Conservation (phyloP, 2,888 invertebrate genomes). For the Cylindroiulus punctatus region DNA sequence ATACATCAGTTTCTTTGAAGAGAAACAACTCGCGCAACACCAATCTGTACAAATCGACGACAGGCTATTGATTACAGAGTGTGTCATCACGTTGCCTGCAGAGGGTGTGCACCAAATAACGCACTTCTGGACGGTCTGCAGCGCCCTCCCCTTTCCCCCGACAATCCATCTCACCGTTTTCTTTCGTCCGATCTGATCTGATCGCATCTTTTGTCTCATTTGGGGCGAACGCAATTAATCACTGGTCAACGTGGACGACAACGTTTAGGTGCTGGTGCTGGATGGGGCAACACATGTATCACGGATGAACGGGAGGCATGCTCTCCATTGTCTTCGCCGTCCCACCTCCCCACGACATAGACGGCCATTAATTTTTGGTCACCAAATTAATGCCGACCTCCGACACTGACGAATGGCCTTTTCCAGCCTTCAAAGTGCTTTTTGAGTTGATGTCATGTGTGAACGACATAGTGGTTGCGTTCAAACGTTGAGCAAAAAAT, state of each 20-base stretch:
- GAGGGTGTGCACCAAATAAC: too few relatives aligned
- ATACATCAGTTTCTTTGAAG: neutral
- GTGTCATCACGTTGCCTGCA: neutral
- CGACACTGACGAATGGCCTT: slow-evolving; percentile 51
- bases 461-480: slow-evolving; percentile 2
- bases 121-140: neutral
- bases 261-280: neutral
- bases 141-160: neutral
- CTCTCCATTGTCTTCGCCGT: neutral
- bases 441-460: slow-evolving; percentile 31
- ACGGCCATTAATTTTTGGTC: slow-evolving; percentile 52
- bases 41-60: neutral
- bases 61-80: neutral
- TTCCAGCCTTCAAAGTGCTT: neutral
- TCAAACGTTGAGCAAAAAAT: slow-evolving; percentile 11
- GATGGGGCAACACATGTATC: slow-evolving; percentile 1
- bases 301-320: neutral
- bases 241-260: slow-evolving; percentile 17
- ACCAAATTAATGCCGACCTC: slow-evolving; percentile 52
- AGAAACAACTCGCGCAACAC: neutral
- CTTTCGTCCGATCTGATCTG: slow-evolving; percentile 44
- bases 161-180: slow-evolving; percentile 40
- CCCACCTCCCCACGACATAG: neutral
- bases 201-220: slow-evolving; percentile 49
- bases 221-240: slow-evolving; percentile 48